Conservation (phyloP, 2,113 vertebrate genomes). For the Poeciliopsis turrubarensis region DNA sequence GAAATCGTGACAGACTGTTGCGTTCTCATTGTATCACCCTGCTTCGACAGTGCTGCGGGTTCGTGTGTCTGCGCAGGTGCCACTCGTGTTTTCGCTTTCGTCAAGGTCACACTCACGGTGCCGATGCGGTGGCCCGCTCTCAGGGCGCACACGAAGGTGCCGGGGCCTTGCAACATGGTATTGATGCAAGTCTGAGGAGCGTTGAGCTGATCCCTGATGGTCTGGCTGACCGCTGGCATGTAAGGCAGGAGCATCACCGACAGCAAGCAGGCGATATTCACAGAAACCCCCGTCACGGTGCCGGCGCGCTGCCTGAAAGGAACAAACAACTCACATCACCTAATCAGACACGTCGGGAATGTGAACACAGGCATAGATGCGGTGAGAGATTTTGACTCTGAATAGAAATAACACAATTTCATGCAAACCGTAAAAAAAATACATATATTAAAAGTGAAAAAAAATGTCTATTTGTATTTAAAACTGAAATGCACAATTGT, state of each 20-base stretch:
- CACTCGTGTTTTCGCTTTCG: slow-evolving; percentile 1
- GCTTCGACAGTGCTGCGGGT: slow-evolving; percentile 17
- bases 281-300: slow-evolving; percentile 89
- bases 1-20: slow-evolving; percentile 63
- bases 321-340: not conserved
- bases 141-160: slow-evolving; percentile 82
- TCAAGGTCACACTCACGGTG: slow-evolving; percentile 76
- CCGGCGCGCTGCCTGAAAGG: slow-evolving; percentile 86
- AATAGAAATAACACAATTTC: too few species aligned
- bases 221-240: slow-evolving; percentile 86
- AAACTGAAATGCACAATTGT: too few species aligned
- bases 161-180: slow-evolving; percentile 72
- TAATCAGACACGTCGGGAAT: not conserved
- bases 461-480: too few species aligned
- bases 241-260: slow-evolving; percentile 89
- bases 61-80: slow-evolving; percentile 16
- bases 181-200: slow-evolving; percentile 68
- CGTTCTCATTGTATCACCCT: slow-evolving; percentile 71
- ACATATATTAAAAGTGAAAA: too few species aligned
- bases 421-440: too few species aligned
- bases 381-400: not conserved
- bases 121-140: slow-evolving; percentile 87
- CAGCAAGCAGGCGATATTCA: slow-evolving; percentile 88
- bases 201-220: slow-evolving; percentile 88
- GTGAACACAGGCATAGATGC: not conserved